Evolutionary conservation across 2,113 vertebrate genomes (phyloP).

Genomic region (Callipepla squamata): DNA sequence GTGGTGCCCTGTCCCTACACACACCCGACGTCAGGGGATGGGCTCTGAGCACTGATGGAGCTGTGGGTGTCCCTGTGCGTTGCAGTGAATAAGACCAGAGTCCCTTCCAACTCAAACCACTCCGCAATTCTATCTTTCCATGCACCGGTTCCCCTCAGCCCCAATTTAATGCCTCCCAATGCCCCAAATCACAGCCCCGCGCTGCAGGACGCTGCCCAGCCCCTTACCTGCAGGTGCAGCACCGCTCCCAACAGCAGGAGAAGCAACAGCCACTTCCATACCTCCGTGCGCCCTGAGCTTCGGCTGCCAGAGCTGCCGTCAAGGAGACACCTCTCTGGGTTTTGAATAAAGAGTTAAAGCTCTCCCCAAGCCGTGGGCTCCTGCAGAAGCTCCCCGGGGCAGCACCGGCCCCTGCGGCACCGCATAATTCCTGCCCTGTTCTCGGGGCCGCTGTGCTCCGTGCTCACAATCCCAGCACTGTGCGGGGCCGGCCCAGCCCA

Average conservation of each 20-base stretch:
- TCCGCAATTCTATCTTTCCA: no score
- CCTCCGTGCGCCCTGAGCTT: not conserved
- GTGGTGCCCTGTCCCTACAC: no score
- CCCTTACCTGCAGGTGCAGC: not conserved
- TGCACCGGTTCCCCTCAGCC: not conserved
- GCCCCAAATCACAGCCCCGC: rapidly evolving
- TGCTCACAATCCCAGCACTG: constrained; percentile 67
- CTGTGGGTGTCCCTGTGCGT: no score
- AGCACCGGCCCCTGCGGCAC: constrained; percentile 41
- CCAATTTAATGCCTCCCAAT: not conserved
- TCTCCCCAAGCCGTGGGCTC: constrained; percentile 25
- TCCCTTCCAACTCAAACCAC: no score
- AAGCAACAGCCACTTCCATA: not conserved
- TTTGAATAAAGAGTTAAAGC: constrained; percentile 65
- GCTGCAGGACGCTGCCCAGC: rapidly evolving
- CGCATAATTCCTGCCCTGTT: constrained; percentile 75
- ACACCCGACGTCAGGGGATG: no score
- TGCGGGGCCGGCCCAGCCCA: constrained; percentile 36
- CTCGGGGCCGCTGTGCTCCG: constrained; percentile 37
- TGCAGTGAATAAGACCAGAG: no score
- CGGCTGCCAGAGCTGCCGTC: not conserved
- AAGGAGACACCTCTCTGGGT: not conserved
- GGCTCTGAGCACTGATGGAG: no score
- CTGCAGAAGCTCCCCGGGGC: constrained; percentile 5
- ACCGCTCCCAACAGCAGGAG: rapidly evolving